phyloP scores from a whole-genome alignment of 2,888 invertebrate genomes.

The Ptilodon capucinus region DNA sequence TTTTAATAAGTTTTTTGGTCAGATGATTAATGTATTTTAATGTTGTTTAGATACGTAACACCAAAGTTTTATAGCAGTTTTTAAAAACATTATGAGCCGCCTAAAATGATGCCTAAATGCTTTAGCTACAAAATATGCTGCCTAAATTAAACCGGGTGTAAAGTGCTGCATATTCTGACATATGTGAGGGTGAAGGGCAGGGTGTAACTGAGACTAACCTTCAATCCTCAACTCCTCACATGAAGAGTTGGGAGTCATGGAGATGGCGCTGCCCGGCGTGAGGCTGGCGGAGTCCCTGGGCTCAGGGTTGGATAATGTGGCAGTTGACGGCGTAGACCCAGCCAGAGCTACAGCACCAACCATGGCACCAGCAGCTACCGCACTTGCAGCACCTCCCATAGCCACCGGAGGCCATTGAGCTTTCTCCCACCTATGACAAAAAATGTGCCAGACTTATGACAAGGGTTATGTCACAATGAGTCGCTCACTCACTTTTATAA shows the following conservation, averaged over 20 bases:
- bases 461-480: no score
- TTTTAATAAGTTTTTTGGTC: no score
- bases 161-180: no score
- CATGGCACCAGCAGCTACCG: slow-evolving; percentile 70
- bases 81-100: no score
- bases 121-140: no score
- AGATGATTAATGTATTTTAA: no score
- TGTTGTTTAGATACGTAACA: no score
- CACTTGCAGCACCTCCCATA: slow-evolving; percentile 68
- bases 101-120: no score
- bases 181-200: no score
- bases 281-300: slow-evolving; percentile 80
- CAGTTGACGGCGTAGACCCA: slow-evolving; percentile 70
- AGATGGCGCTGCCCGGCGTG: slow-evolving; percentile 83
- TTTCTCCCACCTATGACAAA: slow-evolving; percentile 87
- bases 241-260: slow-evolving; percentile 88
- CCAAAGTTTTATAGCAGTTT: no score
- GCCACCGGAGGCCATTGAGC: slow-evolving; percentile 81
- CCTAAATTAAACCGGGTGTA: no score
- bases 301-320: slow-evolving; percentile 66
- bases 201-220: neutral
- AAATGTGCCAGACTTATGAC: neutral
- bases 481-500: no score
- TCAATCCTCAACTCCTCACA: slow-evolving; percentile 85
- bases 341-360: slow-evolving; percentile 77